Percentiles rank a stretch among this genome's conserved stretches.
Evolutionary conservation across 2,113 vertebrate species (phyloP).

Genomic region (Nanorana parkeri): DNA sequence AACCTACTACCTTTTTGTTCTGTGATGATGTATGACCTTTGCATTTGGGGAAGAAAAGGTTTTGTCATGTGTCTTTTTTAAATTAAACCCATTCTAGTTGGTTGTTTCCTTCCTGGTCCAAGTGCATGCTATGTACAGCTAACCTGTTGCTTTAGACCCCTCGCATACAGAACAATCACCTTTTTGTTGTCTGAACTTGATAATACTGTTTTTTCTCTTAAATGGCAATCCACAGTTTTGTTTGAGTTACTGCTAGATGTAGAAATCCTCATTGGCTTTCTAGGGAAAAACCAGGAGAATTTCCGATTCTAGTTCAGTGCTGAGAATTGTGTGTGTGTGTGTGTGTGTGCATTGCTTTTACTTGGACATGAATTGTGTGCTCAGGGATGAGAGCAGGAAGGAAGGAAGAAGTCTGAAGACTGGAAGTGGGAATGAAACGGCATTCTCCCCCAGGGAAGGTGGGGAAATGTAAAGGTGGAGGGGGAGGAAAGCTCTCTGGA

Average conservation of each 20-base stretch:
- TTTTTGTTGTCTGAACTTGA: no score
- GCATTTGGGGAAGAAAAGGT: no score
- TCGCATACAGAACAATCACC: no score
- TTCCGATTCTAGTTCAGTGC: background rate
- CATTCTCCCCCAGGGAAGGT: constrained; percentile 37
- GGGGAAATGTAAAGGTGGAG: constrained; percentile 34
- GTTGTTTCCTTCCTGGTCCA: no score
- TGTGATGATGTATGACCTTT: no score
- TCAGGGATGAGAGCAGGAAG: constrained; percentile 21
- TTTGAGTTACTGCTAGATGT: background rate
- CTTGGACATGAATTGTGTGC: constrained; percentile 1
- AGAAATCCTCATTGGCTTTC: background rate
- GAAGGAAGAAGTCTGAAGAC: constrained; percentile 48
- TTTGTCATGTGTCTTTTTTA: no score
- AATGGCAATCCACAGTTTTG: no score
- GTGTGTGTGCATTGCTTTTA: background rate
- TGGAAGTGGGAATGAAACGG: constrained; percentile 49
- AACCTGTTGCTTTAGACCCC: background rate
- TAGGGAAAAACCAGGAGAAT: background rate
- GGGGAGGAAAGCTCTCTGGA: background rate
- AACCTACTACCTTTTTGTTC: no score
- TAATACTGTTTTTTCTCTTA: no score
- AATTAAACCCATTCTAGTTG: no score
- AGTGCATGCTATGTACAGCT: background rate
- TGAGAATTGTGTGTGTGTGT: background rate